phyloP scores from a whole-genome alignment of 2,888 invertebrate species.

The Serripes groenlandicus region DNA sequence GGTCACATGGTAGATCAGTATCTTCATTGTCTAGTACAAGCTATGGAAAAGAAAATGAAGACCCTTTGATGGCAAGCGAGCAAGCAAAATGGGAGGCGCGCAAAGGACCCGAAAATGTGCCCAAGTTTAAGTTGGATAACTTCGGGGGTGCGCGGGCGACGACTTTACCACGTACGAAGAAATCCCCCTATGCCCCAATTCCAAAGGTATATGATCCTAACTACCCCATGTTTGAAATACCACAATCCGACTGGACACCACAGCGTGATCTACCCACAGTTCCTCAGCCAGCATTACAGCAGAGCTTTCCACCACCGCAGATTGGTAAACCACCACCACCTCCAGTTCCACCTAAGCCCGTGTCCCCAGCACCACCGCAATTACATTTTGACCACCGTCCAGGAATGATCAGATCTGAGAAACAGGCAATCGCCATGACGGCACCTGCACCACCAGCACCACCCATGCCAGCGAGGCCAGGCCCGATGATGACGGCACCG shows the following conservation, averaged over 20 bases:
- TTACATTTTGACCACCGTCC: constrained; percentile 52
- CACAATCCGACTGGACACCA: constrained; percentile 33
- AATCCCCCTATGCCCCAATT: constrained; percentile 50
- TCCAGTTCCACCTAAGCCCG: constrained; percentile 60
- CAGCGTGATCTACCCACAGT: constrained; percentile 28
- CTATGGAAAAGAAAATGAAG: constrained; percentile 55
- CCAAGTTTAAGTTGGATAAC: constrained; percentile 63
- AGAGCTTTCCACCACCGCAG: constrained; percentile 10
- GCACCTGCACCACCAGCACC: constrained; percentile 64
- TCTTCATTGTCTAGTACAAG: neutral
- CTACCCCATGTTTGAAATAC: constrained; percentile 67
- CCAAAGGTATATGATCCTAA: constrained; percentile 52
- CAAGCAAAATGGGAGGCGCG: constrained; percentile 63
- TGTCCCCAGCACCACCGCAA: constrained; percentile 31
- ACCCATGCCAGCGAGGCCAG: constrained; percentile 57
- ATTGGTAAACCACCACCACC: constrained; percentile 3
- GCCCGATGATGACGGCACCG: neutral
- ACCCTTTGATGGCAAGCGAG: constrained; percentile 51
- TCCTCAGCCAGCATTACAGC: constrained; percentile 18
- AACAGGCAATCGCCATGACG: constrained; percentile 35
- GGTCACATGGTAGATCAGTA: neutral
- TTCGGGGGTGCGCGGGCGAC: constrained; percentile 36
- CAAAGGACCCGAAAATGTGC: constrained; percentile 40
- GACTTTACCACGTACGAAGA: no score
- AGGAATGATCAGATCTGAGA: constrained; percentile 62